These are phyloP conservation scores for Porites lutea DNA, from an alignment of 64 coral and sea anemone genomes.

Conservation along the genomic window DNA sequence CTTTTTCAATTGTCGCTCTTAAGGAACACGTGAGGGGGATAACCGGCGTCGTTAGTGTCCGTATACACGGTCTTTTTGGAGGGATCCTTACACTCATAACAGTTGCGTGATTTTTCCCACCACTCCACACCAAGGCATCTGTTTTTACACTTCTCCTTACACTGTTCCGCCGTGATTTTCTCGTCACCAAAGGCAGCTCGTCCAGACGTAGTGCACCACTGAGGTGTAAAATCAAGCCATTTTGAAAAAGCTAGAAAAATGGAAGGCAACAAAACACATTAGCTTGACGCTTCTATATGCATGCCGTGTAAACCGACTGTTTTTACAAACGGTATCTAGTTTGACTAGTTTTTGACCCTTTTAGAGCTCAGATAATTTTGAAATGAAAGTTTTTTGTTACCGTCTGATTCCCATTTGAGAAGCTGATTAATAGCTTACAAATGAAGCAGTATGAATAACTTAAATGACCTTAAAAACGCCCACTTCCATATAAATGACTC, in stretches of 20 bases:
- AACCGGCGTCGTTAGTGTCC: not conserved
- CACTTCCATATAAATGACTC: too few relatives aligned
- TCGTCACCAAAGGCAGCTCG: not conserved
- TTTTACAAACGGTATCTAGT: too few relatives aligned
- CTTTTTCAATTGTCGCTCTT: not conserved
- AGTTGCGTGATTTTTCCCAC: not conserved
- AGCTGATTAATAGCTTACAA: too few relatives aligned
- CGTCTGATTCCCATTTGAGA: too few relatives aligned
- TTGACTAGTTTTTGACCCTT: too few relatives aligned
- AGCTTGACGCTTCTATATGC: too few relatives aligned
- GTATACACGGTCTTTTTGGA: not conserved
- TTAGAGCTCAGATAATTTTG: too few relatives aligned
- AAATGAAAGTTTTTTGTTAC: too few relatives aligned
- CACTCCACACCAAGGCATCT: not conserved
- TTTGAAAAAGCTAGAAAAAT: not conserved
- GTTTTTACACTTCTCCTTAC: not conserved
- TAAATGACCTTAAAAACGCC: too few relatives aligned
- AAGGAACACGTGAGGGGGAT: slow-evolving; percentile 7
- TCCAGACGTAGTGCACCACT: not conserved
- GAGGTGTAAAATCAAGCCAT: not conserved
- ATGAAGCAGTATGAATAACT: too few relatives aligned
- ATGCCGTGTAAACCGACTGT: too few relatives aligned
- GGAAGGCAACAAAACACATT: too few relatives aligned
- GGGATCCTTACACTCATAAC: not conserved
- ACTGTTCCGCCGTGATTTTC: not conserved